Evolutionary conservation across 2,113 vertebrate species (phyloP).

Genomic region (Plotosus lineatus): DNA sequence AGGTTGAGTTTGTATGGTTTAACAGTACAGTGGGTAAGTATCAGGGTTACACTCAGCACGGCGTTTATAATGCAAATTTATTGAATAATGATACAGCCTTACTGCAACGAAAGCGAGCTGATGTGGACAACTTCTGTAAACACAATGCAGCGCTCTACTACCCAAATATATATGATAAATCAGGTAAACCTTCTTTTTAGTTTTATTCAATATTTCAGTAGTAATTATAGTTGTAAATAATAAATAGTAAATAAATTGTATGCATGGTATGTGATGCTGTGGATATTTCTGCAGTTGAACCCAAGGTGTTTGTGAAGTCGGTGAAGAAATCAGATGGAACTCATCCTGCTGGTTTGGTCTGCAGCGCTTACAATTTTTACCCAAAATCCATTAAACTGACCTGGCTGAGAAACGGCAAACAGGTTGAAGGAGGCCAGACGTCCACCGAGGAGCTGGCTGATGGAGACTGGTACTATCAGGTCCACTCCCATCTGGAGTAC

Average conservation of each 20-base stretch:
- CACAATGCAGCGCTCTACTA: conserved; percentile 22
- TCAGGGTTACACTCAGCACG: neutral
- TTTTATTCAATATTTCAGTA: neutral
- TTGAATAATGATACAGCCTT: neutral
- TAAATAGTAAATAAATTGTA: neutral
- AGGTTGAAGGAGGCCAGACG: no score
- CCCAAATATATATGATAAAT: neutral
- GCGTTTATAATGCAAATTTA: neutral
- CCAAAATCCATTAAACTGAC: conserved; percentile 51
- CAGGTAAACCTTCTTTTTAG: conserved; percentile 25
- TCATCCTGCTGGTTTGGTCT: conserved; percentile 48
- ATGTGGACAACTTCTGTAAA: conserved; percentile 11
- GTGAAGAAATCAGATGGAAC: neutral
- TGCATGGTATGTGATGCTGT: neutral
- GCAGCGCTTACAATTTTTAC: conserved; percentile 58
- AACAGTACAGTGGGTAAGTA: conserved; percentile 35
- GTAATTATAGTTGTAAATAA: neutral
- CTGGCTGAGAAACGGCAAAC: no score
- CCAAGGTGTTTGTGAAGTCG: conserved; percentile 29
- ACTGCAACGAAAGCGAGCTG: neutral
- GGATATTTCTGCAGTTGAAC: conserved; percentile 45
- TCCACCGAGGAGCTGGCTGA: no score
- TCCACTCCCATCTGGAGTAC: conserved; percentile 54
- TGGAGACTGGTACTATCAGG: no score
- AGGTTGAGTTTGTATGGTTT: neutral